These are phyloP conservation scores for Albula glossodonta DNA, from an alignment of 2,113 vertebrate species.

Conservation along the genomic window DNA sequence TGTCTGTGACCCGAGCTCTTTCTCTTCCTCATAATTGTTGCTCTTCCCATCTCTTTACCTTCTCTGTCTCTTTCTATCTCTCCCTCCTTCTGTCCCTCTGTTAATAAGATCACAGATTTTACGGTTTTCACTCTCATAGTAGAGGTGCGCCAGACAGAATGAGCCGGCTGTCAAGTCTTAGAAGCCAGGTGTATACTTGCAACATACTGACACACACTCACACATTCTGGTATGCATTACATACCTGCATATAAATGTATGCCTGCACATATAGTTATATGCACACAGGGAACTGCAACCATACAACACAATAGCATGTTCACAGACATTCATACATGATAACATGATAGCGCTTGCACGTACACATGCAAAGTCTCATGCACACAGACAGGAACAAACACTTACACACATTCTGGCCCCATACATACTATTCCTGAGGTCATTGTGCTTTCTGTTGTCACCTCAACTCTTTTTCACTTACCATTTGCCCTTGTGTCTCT, in stretches of 20 bases:
- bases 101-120: constrained; percentile 70
- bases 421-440: constrained; percentile 29
- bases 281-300: neutral
- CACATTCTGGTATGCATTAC: constrained; percentile 10
- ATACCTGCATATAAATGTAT: constrained; percentile 50
- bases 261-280: neutral
- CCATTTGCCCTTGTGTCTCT: constrained; percentile 7
- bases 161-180: constrained; percentile 52
- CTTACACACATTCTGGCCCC: constrained; percentile 29
- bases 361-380: neutral
- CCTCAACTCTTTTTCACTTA: neutral
- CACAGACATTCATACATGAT: constrained; percentile 9
- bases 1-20: constrained; percentile 38
- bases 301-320: neutral
- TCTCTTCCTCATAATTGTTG: constrained; percentile 32
- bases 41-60: constrained; percentile 21
- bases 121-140: constrained; percentile 65
- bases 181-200: neutral
- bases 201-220: neutral
- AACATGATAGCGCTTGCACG: neutral
- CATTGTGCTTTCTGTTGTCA: constrained; percentile 39
- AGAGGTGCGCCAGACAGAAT: constrained; percentile 58
- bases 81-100: constrained; percentile 29
- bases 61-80: neutral
- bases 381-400: neutral